Conservation (phyloP, 2,797 vertebrate genomes). For the Centropyge bicolor region DNA sequence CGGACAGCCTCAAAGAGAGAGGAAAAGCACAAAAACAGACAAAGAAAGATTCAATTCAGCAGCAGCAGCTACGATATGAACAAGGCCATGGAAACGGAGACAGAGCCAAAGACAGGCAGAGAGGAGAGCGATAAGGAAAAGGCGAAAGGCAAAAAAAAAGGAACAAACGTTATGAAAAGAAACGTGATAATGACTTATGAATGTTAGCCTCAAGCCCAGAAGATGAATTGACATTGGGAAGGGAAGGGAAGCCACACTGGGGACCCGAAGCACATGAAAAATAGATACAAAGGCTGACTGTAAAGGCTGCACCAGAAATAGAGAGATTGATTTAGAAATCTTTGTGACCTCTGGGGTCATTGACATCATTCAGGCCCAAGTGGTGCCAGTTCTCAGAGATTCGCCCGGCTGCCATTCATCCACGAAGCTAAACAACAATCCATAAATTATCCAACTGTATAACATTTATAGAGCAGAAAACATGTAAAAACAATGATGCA, state of each 20-base stretch:
- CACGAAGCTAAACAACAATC: conserved; percentile 18
- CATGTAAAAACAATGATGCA: background rate
- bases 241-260: conserved; percentile 3
- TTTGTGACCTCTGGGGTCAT: conserved; percentile 56
- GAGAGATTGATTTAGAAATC: conserved; percentile 52
- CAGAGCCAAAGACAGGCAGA: conserved; percentile 25
- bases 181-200: conserved; percentile 49
- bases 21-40: conserved; percentile 22
- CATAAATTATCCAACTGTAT: conserved; percentile 11
- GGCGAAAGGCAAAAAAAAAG: conserved; percentile 28
- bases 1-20: background rate
- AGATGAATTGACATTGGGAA: conserved; percentile 36
- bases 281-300: conserved; percentile 46
- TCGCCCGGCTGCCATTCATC: conserved; percentile 21
- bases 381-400: conserved; percentile 61
- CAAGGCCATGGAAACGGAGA: conserved; percentile 20
- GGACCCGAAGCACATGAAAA: conserved; percentile 38
- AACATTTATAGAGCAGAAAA: conserved; percentile 26
- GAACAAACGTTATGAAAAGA: conserved; percentile 45
- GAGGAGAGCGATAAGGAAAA: conserved; percentile 30
- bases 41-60: conserved; percentile 26
- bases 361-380: conserved; percentile 45
- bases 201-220: conserved; percentile 31
- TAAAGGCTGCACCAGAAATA: conserved; percentile 59
- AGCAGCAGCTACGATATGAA: conserved; percentile 25